Evolutionary conservation across 2,113 vertebrate species (phyloP).

Genomic region (Nyctibius bracteatus): DNA sequence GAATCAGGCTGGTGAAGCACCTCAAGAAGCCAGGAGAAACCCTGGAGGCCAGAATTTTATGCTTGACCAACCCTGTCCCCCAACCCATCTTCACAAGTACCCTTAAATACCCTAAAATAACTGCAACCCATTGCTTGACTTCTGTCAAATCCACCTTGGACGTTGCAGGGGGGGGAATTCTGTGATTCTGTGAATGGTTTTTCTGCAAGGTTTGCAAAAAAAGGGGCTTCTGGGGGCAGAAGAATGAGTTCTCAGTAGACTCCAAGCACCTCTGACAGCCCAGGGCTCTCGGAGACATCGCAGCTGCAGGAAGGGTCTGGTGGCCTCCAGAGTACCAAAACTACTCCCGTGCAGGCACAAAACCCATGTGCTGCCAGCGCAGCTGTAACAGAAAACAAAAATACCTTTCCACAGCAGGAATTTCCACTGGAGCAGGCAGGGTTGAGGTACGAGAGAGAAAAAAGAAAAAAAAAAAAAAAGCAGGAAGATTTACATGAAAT

Average conservation of each 20-base stretch:
- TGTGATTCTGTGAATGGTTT: too few relatives aligned
- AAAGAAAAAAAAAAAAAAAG: too few relatives aligned
- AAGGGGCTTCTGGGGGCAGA: not conserved
- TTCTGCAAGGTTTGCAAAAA: not conserved
- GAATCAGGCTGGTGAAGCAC: not conserved
- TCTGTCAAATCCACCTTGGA: not conserved
- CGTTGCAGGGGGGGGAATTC: fast-evolving
- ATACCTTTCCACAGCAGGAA: not conserved
- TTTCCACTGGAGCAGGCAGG: not conserved
- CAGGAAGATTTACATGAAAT: not conserved
- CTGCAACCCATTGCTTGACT: not conserved
- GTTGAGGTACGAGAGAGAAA: not conserved
- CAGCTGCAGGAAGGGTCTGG: not conserved
- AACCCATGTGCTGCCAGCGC: not conserved
- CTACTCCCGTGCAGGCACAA: not conserved
- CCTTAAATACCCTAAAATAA: not conserved
- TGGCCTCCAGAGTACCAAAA: not conserved
- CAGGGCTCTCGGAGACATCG: fast-evolving
- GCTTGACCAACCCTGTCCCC: not conserved
- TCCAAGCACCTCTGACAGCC: not conserved
- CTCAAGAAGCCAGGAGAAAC: not conserved
- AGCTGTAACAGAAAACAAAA: not conserved
- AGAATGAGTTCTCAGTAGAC: not conserved
- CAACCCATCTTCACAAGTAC: not conserved
- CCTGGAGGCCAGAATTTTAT: not conserved